Evolutionary conservation across 2,113 vertebrate genomes (phyloP).

Genomic region (Neoarius graeffei): DNA sequence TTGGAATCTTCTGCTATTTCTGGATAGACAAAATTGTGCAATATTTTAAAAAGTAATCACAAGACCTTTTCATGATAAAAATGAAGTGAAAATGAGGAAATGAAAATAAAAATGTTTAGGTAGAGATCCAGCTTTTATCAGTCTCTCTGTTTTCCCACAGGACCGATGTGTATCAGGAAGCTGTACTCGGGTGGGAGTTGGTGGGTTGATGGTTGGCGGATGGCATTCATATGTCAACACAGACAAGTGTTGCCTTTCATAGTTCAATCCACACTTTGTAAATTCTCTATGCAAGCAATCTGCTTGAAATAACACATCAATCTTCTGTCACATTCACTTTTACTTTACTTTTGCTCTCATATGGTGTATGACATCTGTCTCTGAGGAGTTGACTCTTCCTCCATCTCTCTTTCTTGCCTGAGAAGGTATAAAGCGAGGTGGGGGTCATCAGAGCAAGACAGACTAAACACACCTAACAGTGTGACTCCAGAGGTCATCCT

Average conservation of each 20-base stretch:
- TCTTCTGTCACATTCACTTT: neutral
- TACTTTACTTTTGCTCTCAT: neutral
- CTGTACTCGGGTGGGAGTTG: neutral
- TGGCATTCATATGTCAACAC: slow-evolving; percentile 18
- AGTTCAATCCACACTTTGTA: neutral
- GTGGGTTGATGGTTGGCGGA: neutral
- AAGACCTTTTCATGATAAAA: neutral
- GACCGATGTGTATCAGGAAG: slow-evolving; percentile 60
- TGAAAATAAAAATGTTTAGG: slow-evolving; percentile 1
- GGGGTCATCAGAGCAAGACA: slow-evolving; percentile 33
- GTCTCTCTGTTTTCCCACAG: slow-evolving; percentile 59
- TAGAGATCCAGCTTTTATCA: slow-evolving; percentile 29
- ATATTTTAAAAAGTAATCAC: neutral
- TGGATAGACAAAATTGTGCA: neutral
- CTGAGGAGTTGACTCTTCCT: neutral
- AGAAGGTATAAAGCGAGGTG: neutral
- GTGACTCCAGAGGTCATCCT: slow-evolving; percentile 33
- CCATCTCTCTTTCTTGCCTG: neutral
- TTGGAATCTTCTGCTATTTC: neutral
- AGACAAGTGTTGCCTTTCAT: neutral
- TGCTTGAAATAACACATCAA: neutral
- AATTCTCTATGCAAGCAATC: neutral
- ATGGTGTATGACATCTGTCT: slow-evolving; percentile 10
- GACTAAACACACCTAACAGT: slow-evolving; percentile 53
- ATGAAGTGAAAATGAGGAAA: neutral